Percentiles rank a stretch among this genome's conserved stretches.
These are phyloP conservation scores for Edolisoma coerulescens DNA, from an alignment of 2,113 vertebrate genomes.

Conservation along the genomic window DNA sequence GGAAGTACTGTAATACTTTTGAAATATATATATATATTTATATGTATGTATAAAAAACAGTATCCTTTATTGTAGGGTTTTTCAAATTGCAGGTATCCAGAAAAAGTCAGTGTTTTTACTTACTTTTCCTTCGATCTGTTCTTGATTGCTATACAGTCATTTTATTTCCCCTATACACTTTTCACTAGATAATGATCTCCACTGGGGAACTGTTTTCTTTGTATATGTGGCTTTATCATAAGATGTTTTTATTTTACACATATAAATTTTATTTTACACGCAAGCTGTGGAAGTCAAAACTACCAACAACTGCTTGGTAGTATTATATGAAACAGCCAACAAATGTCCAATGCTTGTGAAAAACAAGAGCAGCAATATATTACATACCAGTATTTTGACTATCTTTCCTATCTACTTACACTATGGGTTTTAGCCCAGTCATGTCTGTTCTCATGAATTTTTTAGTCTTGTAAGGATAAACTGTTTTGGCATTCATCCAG, in stretches of 20 bases:
- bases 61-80: slow-evolving; percentile 50
- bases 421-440: slow-evolving; percentile 1
- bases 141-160: slow-evolving; percentile 53
- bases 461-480: slow-evolving; percentile 32
- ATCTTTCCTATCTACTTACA: slow-evolving; percentile 39
- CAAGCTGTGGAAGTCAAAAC: slow-evolving; percentile 65
- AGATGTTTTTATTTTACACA: slow-evolving; percentile 63
- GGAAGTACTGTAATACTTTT: slow-evolving; percentile 64
- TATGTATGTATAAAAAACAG: slow-evolving; percentile 59
- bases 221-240: slow-evolving; percentile 42
- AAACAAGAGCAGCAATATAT: slow-evolving; percentile 63
- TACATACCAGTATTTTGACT: slow-evolving; percentile 56
- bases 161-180: slow-evolving; percentile 61
- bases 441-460: slow-evolving; percentile 16
- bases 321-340: slow-evolving; percentile 62
- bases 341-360: slow-evolving; percentile 44
- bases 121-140: neutral
- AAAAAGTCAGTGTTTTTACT: slow-evolving; percentile 27
- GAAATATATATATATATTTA: slow-evolving; percentile 63
- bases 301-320: slow-evolving; percentile 63
- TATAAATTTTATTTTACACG: slow-evolving; percentile 69
- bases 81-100: slow-evolving; percentile 53
- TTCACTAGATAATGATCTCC: slow-evolving; percentile 47
- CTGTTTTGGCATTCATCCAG: slow-evolving; percentile 19
- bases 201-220: slow-evolving; percentile 37